Evolutionary conservation across 1,140 invertebrate genomes (phyloP), one percentile per base, ranked within the genome.

Genomic region (Meteorus sp.): DNA sequence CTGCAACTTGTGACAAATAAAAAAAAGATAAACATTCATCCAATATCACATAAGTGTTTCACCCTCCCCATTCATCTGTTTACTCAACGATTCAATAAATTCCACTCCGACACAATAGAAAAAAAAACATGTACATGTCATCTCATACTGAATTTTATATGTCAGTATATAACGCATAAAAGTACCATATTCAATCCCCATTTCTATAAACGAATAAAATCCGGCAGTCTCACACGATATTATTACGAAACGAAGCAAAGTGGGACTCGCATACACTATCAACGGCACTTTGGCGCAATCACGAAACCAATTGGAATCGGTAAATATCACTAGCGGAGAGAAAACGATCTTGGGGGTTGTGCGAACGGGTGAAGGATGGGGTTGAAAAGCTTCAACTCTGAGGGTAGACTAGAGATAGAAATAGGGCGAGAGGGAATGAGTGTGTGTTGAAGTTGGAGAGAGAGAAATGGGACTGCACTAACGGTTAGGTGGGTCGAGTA

Each of bases 271-370:
- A n/a, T n/a, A 13, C 11, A 48, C 45, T 29, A 31, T 31, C 27
- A 48, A 27, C 45, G 23, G 45, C 45, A 67, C 63, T 69, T 68
- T 63, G 59, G 59, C 41, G 63, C 54, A 69, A 69, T 69, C 66
- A 68, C 58, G 64, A 68, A 68, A 63, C 60, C 67, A 67, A 70
- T 69, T 68, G 62, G 60, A 69, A 69, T 70, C 64, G 64, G 62
- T 65, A 65, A 68, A 69, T 69, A 69, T 69, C 61, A 27, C 45
- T 31, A n/a, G 45, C 25, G 25, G 20, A 29, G 45, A 48, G 45
- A 27, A 48, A 48, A 48, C 45, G 23, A 48, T 48, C 45, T 48
- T 17, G 8, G 43, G 43, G 45, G 45, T 48, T 48, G 23, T 31
- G 23, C n/a, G 45, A 48, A 48, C 23, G 22, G 23, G 23, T 48